Conservation (phyloP, 2,113 vertebrate genomes). For the Cyanoliseus patagonus region DNA sequence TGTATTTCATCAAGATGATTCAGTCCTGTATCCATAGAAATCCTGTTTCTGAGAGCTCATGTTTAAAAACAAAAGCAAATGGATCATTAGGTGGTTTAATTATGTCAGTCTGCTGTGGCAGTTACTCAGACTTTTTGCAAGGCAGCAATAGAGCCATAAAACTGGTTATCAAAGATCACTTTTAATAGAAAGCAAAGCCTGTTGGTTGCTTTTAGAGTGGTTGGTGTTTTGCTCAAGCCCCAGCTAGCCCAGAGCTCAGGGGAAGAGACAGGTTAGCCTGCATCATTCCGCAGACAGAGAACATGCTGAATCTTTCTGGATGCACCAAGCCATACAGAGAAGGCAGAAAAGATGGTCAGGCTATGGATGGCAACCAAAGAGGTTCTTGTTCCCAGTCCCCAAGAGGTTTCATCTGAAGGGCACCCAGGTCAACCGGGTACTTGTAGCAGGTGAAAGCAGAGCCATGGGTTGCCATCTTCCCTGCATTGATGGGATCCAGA, state of each 20-base stretch:
- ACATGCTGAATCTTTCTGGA: not conserved
- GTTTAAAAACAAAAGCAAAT: not conserved
- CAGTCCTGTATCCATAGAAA: not conserved
- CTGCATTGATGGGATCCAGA: not conserved
- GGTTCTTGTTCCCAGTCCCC: not conserved
- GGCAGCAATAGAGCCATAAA: not conserved
- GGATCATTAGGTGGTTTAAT: not conserved
- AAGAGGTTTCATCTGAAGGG: not conserved
- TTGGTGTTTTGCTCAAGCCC: not conserved
- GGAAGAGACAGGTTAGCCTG: not conserved
- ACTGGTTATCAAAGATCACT: not conserved
- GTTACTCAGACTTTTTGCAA: not conserved
- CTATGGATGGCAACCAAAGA: not conserved
- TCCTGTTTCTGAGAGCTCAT: not conserved
- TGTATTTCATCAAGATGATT: not conserved
- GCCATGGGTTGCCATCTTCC: not conserved
- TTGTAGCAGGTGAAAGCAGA: not conserved
- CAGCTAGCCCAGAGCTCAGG: not conserved
- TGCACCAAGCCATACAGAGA: not conserved
- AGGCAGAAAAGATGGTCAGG: not conserved
- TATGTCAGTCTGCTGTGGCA: not conserved
- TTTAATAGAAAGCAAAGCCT: not conserved
- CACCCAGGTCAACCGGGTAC: not conserved
- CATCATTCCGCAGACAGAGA: not conserved
- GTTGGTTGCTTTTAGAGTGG: not conserved